These are phyloP conservation scores for Lipophrys pholis DNA, from an alignment of 2,113 vertebrate genomes.

Conservation along the genomic window DNA sequence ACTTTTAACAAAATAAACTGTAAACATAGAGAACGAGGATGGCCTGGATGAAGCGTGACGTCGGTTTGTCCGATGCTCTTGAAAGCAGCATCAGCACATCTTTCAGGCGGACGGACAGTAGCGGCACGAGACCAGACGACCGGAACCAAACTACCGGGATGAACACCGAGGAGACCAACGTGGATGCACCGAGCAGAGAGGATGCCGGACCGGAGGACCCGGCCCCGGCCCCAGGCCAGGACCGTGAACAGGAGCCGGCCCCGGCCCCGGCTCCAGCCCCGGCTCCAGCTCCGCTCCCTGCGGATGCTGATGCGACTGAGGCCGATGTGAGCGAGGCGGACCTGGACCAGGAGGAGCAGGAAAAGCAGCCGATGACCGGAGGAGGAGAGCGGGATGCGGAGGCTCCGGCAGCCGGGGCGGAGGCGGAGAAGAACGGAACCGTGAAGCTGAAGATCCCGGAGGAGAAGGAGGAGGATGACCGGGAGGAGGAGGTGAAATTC, in stretches of 20 bases:
- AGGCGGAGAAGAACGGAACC: conserved; percentile 84
- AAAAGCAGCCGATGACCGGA: conserved; percentile 87
- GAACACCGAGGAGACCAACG: conserved; percentile 53
- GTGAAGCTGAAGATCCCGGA: conserved; percentile 83
- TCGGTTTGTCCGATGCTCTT: too few species aligned
- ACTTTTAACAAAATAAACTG: too few species aligned
- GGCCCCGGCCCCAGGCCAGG: not conserved
- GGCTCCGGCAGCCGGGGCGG: conserved; percentile 41
- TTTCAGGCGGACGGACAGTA: too few species aligned
- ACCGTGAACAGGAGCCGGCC: not conserved
- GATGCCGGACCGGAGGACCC: conserved; percentile 45
- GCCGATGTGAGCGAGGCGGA: conserved; percentile 88
- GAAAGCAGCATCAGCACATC: too few species aligned
- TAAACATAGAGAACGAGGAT: too few species aligned
- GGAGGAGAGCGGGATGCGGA: conserved; percentile 42
- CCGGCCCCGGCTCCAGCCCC: not conserved
- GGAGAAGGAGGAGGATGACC: conserved; percentile 10
- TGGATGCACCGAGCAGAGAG: conserved; percentile 20
- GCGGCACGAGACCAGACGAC: too few species aligned
- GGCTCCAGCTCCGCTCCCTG: not conserved
- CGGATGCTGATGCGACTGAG: conserved; percentile 67
- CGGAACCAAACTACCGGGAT: conserved; percentile 11
- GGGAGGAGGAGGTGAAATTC: conserved; percentile 77
- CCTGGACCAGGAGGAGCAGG: conserved; percentile 87
- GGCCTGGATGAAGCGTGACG: too few species aligned